Conservation (phyloP, 1,140 invertebrate species). For the Dysdera silvatica region DNA sequence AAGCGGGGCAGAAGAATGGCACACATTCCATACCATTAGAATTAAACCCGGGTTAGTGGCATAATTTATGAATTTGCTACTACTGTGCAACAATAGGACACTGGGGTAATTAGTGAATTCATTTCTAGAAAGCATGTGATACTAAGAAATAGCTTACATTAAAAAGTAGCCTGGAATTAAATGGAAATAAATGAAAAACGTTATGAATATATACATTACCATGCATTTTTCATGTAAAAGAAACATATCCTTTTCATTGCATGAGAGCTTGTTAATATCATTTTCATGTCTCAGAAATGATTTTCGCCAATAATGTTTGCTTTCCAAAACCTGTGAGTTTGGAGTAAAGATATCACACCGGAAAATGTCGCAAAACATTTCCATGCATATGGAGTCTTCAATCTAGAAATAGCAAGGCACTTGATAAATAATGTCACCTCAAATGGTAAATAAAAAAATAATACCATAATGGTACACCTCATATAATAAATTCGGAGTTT, state of each 20-base stretch:
- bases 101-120: neutral
- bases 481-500: neutral
- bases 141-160: neutral
- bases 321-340: constrained; percentile 3
- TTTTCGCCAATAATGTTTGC: constrained; percentile 5
- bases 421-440: neutral
- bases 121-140: neutral
- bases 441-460: neutral
- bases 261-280: constrained; percentile 5
- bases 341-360: constrained; percentile 76
- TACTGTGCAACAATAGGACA: neutral
- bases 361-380: constrained; percentile 92
- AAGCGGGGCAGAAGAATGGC: too few relatives aligned
- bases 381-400: constrained; percentile 80
- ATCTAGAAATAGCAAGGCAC: constrained; percentile 51
- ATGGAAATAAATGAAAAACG: neutral
- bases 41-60: neutral
- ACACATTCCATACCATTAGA: too few relatives aligned
- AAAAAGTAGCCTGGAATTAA: neutral
- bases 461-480: neutral
- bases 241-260: constrained; percentile 21
- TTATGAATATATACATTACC: constrained; percentile 1
- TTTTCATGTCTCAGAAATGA: neutral
- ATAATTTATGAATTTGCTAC: neutral
- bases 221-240: constrained; percentile 18